Conservation (phyloP, 1,140 invertebrate species). For the Maconellicoccus hirsutus region DNA sequence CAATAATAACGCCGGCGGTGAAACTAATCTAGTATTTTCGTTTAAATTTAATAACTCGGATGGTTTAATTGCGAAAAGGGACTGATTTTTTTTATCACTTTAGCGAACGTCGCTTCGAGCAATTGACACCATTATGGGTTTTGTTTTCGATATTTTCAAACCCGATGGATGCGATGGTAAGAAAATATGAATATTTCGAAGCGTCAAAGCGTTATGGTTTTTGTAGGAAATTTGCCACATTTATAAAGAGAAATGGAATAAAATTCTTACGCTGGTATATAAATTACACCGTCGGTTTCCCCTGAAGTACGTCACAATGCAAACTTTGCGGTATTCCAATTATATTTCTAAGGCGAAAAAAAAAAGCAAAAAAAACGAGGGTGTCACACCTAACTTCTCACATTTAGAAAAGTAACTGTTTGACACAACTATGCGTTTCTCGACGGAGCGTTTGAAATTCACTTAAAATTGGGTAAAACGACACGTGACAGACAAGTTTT, state of each 20-base stretch:
- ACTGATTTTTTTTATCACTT: background rate
- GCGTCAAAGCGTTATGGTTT: no score
- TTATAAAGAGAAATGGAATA: no score
- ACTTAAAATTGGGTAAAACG: conserved; percentile 14
- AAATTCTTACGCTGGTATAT: background rate
- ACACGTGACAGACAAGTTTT: conserved; percentile 22
- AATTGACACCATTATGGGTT: no score
- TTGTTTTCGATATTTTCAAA: no score
- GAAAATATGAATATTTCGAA: no score
- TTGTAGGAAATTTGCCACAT: no score
- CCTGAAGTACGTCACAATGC: background rate
- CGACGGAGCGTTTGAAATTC: conserved; percentile 10
- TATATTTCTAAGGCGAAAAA: conserved; percentile 2
- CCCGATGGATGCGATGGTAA: no score
- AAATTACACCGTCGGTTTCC: background rate
- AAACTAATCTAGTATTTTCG: background rate
- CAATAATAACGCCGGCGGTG: background rate
- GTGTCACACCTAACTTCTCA: conserved; percentile 15
- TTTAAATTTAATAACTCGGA: background rate
- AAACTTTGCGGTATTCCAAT: conserved; percentile 15
- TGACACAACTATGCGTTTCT: conserved; percentile 11
- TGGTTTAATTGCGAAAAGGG: background rate
- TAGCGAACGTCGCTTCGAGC: no score
- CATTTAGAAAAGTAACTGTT: conserved; percentile 16
- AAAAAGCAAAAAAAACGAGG: background rate